These are phyloP conservation scores for Hiodon alosoides DNA, from an alignment of 2,113 vertebrate species.

Conservation along the genomic window DNA sequence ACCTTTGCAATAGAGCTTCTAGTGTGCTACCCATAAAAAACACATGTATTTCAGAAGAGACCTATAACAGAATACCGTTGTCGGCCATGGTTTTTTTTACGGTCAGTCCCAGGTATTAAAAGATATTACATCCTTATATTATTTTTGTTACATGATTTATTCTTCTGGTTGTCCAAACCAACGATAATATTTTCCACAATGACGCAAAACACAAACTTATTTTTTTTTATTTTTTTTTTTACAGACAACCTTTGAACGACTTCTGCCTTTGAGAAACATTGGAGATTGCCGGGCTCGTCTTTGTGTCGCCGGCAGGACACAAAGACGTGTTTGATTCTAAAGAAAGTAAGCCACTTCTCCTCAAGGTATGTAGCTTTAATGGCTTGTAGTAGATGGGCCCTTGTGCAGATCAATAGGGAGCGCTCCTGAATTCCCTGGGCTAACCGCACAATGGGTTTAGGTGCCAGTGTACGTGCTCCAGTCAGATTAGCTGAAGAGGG, in stretches of 20 bases:
- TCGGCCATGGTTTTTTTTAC: background rate
- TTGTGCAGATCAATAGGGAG: slow-evolving; percentile 41
- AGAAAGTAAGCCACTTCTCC: slow-evolving; percentile 12
- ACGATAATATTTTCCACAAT: background rate
- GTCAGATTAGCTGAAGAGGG: slow-evolving; percentile 45
- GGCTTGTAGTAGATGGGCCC: slow-evolving; percentile 21
- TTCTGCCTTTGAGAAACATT: background rate
- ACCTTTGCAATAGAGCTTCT: background rate
- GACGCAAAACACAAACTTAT: too few species aligned
- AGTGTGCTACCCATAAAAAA: background rate
- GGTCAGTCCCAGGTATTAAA: too few species aligned
- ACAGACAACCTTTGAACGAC: background rate
- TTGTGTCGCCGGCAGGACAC: background rate
- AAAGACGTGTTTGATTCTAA: slow-evolving; percentile 6
- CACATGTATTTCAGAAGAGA: background rate
- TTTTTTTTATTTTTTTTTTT: background rate
- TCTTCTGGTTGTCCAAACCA: too few species aligned
- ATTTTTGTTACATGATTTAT: too few species aligned
- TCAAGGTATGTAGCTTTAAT: slow-evolving; percentile 21
- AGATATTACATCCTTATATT: too few species aligned
- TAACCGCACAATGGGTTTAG: slow-evolving; percentile 47
- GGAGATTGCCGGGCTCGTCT: background rate
- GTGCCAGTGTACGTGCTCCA: slow-evolving; percentile 41
- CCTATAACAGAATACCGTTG: background rate
- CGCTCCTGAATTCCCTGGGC: slow-evolving; percentile 51